These are phyloP conservation scores for Smutsia gigantea DNA, from an alignment of 2,797 vertebrate genomes.

Conservation along the genomic window DNA sequence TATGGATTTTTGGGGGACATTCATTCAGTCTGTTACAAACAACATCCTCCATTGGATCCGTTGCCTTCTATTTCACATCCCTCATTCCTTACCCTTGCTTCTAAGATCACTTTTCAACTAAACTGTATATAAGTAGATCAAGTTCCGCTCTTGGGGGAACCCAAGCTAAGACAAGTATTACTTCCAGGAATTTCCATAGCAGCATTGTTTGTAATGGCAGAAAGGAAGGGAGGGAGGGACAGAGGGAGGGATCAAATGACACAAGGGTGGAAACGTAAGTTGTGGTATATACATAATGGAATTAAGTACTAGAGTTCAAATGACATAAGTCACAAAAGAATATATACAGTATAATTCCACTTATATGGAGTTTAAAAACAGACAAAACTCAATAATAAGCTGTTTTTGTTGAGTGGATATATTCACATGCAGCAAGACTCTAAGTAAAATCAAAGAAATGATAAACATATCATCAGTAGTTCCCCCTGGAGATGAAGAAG, in stretches of 20 bases:
- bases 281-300: background rate
- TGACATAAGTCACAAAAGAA: conserved; percentile 2
- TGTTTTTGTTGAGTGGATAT: background rate
- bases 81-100: background rate
- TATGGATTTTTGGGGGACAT: background rate
- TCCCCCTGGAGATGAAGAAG: background rate
- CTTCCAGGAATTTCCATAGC: background rate
- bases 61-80: background rate
- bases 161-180: background rate
- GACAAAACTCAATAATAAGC: background rate
- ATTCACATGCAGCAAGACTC: background rate
- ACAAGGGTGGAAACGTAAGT: background rate
- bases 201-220: background rate
- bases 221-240: too few relatives aligned
- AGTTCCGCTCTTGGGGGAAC: background rate
- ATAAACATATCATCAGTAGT: background rate
- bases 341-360: background rate
- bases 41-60: background rate
- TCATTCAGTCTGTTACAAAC: background rate
- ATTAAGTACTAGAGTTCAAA: conserved; percentile 26
- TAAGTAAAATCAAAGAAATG: conserved; percentile 32
- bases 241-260: background rate
- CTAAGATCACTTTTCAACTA: background rate
- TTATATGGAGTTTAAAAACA: conserved; percentile 23
- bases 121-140: background rate